Evolutionary conservation across 2,888 invertebrate species (phyloP), one percentile per base, ranked within the genome.

Genomic region (Amaurobius ferox): DNA sequence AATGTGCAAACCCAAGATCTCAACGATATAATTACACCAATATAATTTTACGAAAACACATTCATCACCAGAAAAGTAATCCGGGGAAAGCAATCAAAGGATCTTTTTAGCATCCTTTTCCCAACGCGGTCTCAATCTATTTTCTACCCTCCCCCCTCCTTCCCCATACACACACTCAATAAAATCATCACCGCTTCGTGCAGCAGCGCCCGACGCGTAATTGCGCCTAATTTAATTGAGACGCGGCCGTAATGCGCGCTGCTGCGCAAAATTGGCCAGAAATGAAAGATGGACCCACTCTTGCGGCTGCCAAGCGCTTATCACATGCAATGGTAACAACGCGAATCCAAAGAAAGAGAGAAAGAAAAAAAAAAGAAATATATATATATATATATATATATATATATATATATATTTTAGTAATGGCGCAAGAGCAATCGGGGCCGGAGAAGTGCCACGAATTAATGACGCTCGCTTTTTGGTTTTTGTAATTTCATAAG

Each of bases 211-310:
- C 61, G 81, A 83, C 81, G 44, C 40, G 81, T 83, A 83, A 83
- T 83, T 83, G 81, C 66, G 67, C 81, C 76, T 83, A 83, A 83
- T 83, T 83, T 83, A 83, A 83, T 83, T 83, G 81, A 76, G 76
- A 71, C 68, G 68, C 40, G 74, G 74, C 80, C 62, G 39, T 80
- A 44, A 83, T 71, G 62, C 68, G 70, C 39, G 70, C 70, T 76
- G 76, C 70, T 76, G 13, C 40, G 61, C 62, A 62, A 76, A 62
- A 76, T 76, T 70, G 30, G 40, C 70, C 48, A 44, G 70, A 64
- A 19, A 83, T 83, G 81, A 83, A 76, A 64, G 68, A 83, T 83
- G 76, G 68, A 32, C 32, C 19, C 23, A 23, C n/a, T 55, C 48
- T n/a, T 83, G 76, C 70, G 76, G 76, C 74, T 80, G 80, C 68